Evolutionary conservation across 1,140 invertebrate species (phyloP), one percentile per base, ranked within the genome.

Genomic region (Platorchestia sp.): DNA sequence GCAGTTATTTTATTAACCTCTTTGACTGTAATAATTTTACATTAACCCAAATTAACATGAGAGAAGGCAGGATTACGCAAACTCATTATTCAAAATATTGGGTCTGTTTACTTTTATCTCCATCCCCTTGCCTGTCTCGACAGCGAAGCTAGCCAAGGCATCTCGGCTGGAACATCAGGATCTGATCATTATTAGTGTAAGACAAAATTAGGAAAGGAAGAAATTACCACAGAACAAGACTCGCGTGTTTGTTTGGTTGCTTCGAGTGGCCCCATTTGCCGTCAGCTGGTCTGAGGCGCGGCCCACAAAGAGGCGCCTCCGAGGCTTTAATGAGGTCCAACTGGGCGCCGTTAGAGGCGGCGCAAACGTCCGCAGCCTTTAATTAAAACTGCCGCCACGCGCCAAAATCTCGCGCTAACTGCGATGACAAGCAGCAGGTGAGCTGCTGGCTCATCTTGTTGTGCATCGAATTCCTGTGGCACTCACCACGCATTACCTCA

Each of bases 261-360:
- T 75, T 75, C 59, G 59, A 75, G 59, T 75, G 59, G 59, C 59
- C 59, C 59, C 59, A 75, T 75, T 75, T 75, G 59, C 59, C 59
- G 59, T 75, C 59, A 75, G 59, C 59, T 75, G 59, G 59, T 75
- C 59, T 75, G 59, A 75, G 59, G 59, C 59, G 59, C 59, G 59
- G 59, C 10, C 59, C 59, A 36, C 59, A 75, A 75, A 75, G 59
- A 75, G 59, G 59, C 59, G 59, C 59, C 59, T 75, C 59, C 27
- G 59, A 75, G 59, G 59, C 59, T 36, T 75, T 75, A 75, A 75
- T 75, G 59, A 75, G 59, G 59, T 27, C 27, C 59, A 75, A 27
- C 10, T 36, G 59, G 59, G 59, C 59, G 59, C 59, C 59, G 59
- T 36, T 75, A 36, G 59, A 75, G 59, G 59, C 59, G 10, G 10